A percentile compares a stretch with the other conserved stretches of the same genome.
Conservation (phyloP, 2,888 invertebrate genomes). For the Macrophya annulata region DNA sequence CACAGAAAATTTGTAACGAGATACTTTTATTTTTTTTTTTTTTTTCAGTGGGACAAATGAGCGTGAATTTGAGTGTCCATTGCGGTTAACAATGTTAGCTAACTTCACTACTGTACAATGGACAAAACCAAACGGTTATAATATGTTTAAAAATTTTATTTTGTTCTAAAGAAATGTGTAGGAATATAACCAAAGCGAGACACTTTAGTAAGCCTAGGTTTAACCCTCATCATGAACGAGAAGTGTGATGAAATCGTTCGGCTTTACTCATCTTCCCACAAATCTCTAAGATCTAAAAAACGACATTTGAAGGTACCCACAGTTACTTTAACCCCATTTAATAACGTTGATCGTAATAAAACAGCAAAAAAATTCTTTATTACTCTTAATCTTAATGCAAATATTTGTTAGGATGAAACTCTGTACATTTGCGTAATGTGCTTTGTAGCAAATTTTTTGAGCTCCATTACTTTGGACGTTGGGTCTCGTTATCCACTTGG, state of each 20-base stretch:
- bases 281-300: constrained; percentile 4
- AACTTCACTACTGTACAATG: constrained; percentile 30
- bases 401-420: constrained; percentile 62
- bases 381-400: neutral
- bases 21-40: neutral
- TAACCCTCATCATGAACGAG: constrained; percentile 24
- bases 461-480: constrained; percentile 69
- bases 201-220: neutral
- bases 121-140: neutral
- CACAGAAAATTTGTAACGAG: neutral
- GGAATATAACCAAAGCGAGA: neutral
- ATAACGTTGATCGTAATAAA: neutral
- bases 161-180: neutral
- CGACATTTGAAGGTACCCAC: constrained; percentile 39
- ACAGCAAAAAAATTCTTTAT: neutral
- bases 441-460: constrained; percentile 69
- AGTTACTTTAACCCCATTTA: constrained; percentile 2
- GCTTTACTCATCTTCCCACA: neutral
- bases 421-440: constrained; percentile 67
- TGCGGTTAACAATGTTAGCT: neutral
- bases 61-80: neutral
- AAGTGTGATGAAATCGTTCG: constrained; percentile 37
- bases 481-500: constrained; percentile 64
- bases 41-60: neutral
- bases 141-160: constrained; percentile 23